Evolutionary conservation across 2,888 invertebrate species (phyloP).

Genomic region (Rhagophthalmus giganteus): DNA sequence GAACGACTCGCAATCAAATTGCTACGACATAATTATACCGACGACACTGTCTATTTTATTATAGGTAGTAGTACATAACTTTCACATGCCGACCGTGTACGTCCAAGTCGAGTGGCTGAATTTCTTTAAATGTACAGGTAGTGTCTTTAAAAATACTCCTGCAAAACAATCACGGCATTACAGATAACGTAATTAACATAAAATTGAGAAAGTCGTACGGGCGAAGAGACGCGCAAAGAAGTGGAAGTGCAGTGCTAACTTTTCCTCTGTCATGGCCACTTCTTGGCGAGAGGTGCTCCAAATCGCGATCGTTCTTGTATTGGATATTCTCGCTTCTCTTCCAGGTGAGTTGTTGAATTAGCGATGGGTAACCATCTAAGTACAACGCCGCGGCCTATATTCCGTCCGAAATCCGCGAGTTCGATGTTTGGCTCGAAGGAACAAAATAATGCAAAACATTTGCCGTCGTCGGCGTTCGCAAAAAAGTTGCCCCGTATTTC

Average conservation of each 20-base stretch:
- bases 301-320: conserved; percentile 8
- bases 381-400: neutral
- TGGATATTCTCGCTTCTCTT: conserved; percentile 16
- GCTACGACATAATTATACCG: too few species aligned
- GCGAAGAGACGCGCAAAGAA: conserved; percentile 18
- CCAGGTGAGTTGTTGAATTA: conserved; percentile 20
- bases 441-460: neutral
- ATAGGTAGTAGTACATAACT: too few species aligned
- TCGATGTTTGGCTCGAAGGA: neutral
- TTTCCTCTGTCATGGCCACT: conserved; percentile 26
- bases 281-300: conserved; percentile 21
- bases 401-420: neutral
- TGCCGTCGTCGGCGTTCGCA: neutral
- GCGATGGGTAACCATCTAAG: neutral
- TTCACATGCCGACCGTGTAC: too few species aligned
- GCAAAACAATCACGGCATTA: too few species aligned
- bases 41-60: too few species aligned
- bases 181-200: too few species aligned
- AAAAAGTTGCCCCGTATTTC: neutral
- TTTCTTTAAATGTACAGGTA: too few species aligned
- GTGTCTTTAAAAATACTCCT: too few species aligned
- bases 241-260: conserved; percentile 25
- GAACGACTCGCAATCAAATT: too few species aligned
- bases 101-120: too few species aligned
- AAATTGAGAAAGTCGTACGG: conserved; percentile 26